Percentiles rank a stretch among this genome's conserved stretches.
phyloP scores from a whole-genome alignment of 2,113 vertebrate species.

The Pavo muticus region DNA sequence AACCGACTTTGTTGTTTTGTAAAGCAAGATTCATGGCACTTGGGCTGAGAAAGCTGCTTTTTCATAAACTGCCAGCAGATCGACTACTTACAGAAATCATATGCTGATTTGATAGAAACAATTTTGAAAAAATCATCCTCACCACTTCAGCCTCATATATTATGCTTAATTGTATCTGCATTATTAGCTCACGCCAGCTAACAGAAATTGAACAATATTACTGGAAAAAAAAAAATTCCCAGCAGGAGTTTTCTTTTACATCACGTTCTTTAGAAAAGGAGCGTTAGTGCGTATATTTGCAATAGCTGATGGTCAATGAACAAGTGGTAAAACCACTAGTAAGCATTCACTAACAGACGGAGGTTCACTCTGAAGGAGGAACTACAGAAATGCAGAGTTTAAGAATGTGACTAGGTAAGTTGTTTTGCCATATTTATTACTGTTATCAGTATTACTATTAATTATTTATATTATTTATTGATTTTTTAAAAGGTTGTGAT shows the following conservation, averaged over 20 bases:
- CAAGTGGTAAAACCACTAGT: accelerated
- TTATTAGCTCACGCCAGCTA: neutral
- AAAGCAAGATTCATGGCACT: neutral
- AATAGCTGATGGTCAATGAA: neutral
- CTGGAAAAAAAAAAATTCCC: neutral
- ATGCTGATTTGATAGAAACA: neutral
- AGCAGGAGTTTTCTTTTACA: neutral
- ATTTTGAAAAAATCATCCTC: neutral
- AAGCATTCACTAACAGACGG: neutral
- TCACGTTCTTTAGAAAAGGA: neutral
- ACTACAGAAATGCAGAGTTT: neutral
- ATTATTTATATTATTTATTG: too few species aligned
- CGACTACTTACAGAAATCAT: neutral
- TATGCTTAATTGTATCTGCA: neutral
- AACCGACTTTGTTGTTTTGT: neutral
- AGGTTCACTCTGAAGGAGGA: neutral
- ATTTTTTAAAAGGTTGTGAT: neutral
- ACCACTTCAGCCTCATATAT: neutral
- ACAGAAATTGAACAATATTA: neutral
- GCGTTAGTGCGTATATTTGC: neutral
- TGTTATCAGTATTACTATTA: too few species aligned
- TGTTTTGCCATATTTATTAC: neutral
- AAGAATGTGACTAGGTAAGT: neutral
- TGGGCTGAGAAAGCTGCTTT: neutral
- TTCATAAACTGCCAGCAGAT: neutral